Base-by-base conservation (phyloP, 2,113 vertebrate genomes). In the Haemorhous mexicanus region DNA sequence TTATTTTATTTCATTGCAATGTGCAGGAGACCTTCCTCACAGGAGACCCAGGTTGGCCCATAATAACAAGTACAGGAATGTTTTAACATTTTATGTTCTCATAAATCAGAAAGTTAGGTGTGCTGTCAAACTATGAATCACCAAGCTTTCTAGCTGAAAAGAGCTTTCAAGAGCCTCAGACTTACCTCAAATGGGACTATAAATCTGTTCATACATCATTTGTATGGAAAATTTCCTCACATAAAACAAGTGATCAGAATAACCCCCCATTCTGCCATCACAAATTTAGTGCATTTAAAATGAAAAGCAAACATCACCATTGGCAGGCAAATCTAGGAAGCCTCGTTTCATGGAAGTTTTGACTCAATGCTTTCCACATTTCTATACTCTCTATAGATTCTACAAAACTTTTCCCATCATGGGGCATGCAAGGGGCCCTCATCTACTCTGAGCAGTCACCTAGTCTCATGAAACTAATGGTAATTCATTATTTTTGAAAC, bases 21-120 rank as follows among this genome's bases (percentile, higher is more conserved):
- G 67, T 82, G 79, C 87, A 96, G 67, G 35, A 82, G 70, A 33
- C 74, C 58, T 87, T 82, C 46, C 62, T 73, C 62, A 84, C 49
- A 87, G 43, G 70, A 95, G 63, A 66, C 37, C 4, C 27, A 47
- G 27, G 24, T 3, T 59, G 24, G 59, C 47, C 93, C 93, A 95
- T 94, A 90, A 93, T 44, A 62, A 85, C 37, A 55, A 62, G 55
- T 90, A 78, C 41, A 90, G 43, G 35, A 90, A 70, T 13, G 6
- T 59, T 91, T 94, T 89, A 87, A 82, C 67, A 46, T 91, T 95
- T 95, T 77, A 67, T 84, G 22, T 88, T 90, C 55, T 67, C 59
- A 74, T 94, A 94, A 94, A 87, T 87, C 84, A 83, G 70, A 62
- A 92, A 87, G 89, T 78, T 90, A 88, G 67, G 81, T 27, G 43